Conservation (phyloP, 2,888 invertebrate genomes). For the Lissonota sp. region DNA sequence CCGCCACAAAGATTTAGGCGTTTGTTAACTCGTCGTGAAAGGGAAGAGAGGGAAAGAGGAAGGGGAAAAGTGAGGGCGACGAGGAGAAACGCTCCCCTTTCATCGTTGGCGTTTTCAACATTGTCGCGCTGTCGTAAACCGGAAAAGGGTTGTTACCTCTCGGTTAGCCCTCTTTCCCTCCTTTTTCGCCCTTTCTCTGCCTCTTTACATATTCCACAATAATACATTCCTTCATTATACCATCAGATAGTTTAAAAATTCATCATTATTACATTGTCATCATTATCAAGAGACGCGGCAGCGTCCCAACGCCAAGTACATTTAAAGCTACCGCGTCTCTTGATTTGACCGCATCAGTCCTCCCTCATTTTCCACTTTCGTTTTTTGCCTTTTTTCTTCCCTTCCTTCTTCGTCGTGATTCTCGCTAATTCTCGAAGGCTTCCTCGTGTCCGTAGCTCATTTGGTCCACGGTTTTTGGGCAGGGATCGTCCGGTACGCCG, state of each 20-base stretch:
- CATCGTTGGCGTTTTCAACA: conserved; percentile 21
- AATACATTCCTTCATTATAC: too few relatives aligned
- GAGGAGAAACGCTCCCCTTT: conserved; percentile 10
- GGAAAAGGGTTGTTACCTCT: conserved; percentile 25
- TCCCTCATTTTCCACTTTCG: background rate
- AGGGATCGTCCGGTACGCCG: conserved; percentile 21
- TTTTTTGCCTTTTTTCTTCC: background rate
- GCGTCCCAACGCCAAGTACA: too few relatives aligned
- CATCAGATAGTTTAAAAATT: too few relatives aligned
- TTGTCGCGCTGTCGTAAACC: conserved; percentile 31
- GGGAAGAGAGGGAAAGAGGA: background rate
- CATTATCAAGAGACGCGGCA: too few relatives aligned
- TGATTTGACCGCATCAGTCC: background rate
- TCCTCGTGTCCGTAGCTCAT: background rate
- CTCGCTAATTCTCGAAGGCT: background rate
- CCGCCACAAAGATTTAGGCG: conserved; percentile 71
- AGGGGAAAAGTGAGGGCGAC: conserved; percentile 1
- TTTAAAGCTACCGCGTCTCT: too few relatives aligned
- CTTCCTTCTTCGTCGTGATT: background rate
- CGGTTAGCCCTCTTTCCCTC: conserved; percentile 1
- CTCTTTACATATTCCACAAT: too few relatives aligned
- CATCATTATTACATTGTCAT: too few relatives aligned
- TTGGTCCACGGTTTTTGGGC: background rate
- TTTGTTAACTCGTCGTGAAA: conserved; percentile 68
- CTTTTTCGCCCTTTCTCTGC: background rate